Evolutionary conservation across 2,888 invertebrate species (phyloP), one percentile per base, ranked within the genome.

Genomic region (Ormyrus labotus): DNA sequence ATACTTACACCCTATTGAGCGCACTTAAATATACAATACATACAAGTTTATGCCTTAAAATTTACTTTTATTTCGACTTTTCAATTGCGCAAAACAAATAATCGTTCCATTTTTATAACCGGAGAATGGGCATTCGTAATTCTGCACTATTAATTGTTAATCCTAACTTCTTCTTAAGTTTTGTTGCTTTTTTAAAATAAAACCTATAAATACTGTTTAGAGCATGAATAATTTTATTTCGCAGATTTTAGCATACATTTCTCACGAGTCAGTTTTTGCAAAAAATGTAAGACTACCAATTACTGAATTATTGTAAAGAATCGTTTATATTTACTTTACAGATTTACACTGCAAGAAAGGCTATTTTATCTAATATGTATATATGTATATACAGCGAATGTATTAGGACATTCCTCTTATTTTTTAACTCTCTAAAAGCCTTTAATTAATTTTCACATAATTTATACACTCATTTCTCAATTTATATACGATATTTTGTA

Each of bases 11-110:
- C 48, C 72, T 64, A 67, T 58, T 67, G 50, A 77, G 77, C 55
- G 74, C 67, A 68, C 64, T 80, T 80, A 78, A 77, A 80, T 82
- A 79, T 79, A 82, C 81, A 82, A 69, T 82, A 82, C 77, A 80
- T 82, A 80, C 80, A 80, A 82, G 65, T 80, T 82, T 77, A 82
- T 55, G 51, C 10, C 75, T 82, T 69, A 74, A 77, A 81, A 81
- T 64, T 34, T 72, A 73, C 53, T 48, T 63, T 75, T 63, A 68
- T 76, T 71, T 70, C 65, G 47, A 19, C 57, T 10, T 63, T 47
- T 76, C 47, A 72, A 57, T 63, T 57, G 64, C 67, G 67, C 50
- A 61, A 51, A 60, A 69, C 68, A 68, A 81, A 64, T 68, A 71
- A 67, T 61, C 10, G 8, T 65, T 74, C 13, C 45, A 70, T 67